Evolutionary conservation across 2,113 vertebrate genomes (phyloP).

Genomic region (Bolborhynchus lineola): DNA sequence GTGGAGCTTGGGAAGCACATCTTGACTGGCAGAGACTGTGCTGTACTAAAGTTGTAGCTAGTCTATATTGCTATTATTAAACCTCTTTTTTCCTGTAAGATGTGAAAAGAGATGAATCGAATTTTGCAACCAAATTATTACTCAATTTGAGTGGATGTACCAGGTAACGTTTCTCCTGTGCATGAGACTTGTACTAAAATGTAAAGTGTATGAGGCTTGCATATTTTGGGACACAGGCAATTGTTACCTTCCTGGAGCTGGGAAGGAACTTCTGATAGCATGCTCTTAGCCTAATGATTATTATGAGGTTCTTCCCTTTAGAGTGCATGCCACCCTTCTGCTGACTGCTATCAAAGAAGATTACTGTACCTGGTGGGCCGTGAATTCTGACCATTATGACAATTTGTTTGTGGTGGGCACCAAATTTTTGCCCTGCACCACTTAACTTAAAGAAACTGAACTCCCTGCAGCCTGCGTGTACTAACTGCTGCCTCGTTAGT

Average conservation of each 20-base stretch:
- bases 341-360: background rate
- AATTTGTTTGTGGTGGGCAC: background rate
- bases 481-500: background rate
- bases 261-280: background rate
- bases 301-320: background rate
- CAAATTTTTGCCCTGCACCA: background rate
- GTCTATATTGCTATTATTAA: background rate
- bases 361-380: background rate
- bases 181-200: background rate
- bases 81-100: background rate
- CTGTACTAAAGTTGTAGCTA: background rate
- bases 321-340: background rate
- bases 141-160: background rate
- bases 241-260: background rate
- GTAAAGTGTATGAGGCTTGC: background rate
- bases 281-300: background rate
- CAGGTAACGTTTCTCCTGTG: background rate
- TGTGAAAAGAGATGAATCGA: background rate
- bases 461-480: background rate
- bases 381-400: background rate
- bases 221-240: fast-evolving
- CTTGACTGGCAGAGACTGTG: background rate
- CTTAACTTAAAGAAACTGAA: background rate
- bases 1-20: background rate
- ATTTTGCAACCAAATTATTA: background rate